Conservation (phyloP, 2,113 vertebrate genomes). For the Dromas ardeola region DNA sequence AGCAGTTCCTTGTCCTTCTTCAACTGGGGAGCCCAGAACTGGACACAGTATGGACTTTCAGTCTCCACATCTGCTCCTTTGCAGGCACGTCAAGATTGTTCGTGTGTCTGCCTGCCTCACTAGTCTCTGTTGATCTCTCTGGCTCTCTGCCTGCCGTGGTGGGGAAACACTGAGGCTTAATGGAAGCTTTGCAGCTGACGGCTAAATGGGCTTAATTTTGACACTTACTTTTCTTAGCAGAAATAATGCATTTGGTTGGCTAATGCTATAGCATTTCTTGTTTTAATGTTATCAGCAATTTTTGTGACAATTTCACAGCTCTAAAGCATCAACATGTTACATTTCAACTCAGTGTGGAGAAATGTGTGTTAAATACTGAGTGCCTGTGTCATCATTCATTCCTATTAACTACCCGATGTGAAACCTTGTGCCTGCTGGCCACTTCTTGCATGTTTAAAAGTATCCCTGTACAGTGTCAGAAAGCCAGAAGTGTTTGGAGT, state of each 20-base stretch:
- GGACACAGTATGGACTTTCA: background rate
- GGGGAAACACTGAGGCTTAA: background rate
- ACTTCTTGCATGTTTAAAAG: fast-evolving
- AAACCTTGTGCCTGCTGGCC: background rate
- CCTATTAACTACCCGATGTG: fast-evolving
- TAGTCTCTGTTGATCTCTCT: background rate
- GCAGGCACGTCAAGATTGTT: background rate
- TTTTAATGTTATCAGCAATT: background rate
- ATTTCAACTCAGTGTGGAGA: background rate
- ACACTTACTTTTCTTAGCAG: background rate
- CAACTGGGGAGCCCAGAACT: background rate
- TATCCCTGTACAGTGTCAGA: fast-evolving
- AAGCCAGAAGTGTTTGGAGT: background rate
- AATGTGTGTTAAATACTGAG: background rate
- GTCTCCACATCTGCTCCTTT: background rate
- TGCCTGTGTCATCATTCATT: background rate
- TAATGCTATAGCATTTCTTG: background rate
- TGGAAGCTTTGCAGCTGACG: background rate
- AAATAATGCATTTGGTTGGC: background rate
- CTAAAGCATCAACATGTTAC: background rate
- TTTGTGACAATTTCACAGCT: background rate
- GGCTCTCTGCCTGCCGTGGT: background rate
- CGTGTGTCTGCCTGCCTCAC: background rate
- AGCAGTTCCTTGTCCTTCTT: background rate
- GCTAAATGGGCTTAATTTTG: background rate